Base-by-base conservation (phyloP, 1,140 invertebrate species). In the Caenorhabditis brenneri region DNA sequence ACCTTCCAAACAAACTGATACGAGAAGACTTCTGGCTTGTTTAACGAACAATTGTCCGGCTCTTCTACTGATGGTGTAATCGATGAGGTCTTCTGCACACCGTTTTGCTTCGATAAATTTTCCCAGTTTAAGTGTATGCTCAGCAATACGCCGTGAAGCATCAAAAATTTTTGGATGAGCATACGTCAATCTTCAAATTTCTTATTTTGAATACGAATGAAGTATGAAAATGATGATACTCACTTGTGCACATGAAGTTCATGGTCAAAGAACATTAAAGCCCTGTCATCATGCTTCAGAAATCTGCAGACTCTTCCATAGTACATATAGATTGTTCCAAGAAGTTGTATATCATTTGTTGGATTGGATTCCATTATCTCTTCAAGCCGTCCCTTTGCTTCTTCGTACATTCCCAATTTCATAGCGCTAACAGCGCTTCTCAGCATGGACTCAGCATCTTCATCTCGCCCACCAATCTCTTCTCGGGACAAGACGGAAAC, bases 281-380 rank as follows among this genome's bases (percentile, higher is more conserved):
- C 65, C 36, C 46, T 74, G 0, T 33, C 36, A 24, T 74, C 65
- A 27, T 42, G 65, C 22, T 74, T 74, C 36, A 74, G 33, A 42
- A 42, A n/a, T 12, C 65, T 42, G n/a, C 36, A 42, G 1, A 74
- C 36, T 74, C 65, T 74, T 42, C 65, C 65, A 22, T 74, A 74
- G n/a, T 46, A 74, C 65, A 74, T 74, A 36, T 74, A 74, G 65
- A 74, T 74, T 24, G n/a, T 74, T 7, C 65, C 65, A n/a, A 74
- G 65, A 22, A 74, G 36, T 27, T 74, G 33, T 15, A 74, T 33
- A 74, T 74, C 29, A 19, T 3, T 42, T 5, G 65, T 74, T 22
- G 36, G 36, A n/a, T 6, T 36, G 3, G n/a, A n/a, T n/a, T 74
- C 65, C 5, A 74, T 24, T 5, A 74, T 74, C 29, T 74, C 65